These are phyloP conservation scores for Holotrichia oblita DNA, from an alignment of 1,140 invertebrate genomes.

Conservation along the genomic window DNA sequence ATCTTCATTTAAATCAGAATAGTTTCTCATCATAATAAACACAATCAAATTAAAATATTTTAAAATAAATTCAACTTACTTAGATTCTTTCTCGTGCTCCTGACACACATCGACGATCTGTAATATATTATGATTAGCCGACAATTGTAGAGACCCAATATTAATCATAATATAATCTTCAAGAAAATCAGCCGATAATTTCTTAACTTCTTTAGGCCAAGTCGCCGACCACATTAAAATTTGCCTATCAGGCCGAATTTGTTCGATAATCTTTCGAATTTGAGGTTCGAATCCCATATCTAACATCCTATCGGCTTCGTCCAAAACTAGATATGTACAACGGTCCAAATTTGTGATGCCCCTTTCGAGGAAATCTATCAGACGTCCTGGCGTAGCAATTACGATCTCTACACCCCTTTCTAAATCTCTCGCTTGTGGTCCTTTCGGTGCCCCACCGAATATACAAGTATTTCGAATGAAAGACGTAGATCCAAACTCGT, in stretches of 20 bases:
- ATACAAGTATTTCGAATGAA: constrained; percentile 90
- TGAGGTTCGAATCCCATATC: constrained; percentile 98
- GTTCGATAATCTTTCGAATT: constrained; percentile 92
- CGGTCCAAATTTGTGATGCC: constrained; percentile 86
- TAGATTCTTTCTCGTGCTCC: constrained; percentile 84
- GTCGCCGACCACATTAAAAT: constrained; percentile 98
- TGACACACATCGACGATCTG: constrained; percentile 95
- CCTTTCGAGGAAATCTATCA: constrained; percentile 93
- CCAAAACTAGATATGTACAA: constrained; percentile 91
- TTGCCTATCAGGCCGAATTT: constrained; percentile 92
- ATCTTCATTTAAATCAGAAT: constrained; percentile 19
- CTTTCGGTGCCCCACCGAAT: constrained; percentile 95
- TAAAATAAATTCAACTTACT: constrained; percentile 66
- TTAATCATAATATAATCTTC: constrained; percentile 77
- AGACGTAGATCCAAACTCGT: constrained; percentile 85
- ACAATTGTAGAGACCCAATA: constrained; percentile 92
- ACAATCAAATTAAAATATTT: constrained; percentile 51
- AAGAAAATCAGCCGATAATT: constrained; percentile 92
- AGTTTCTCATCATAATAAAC: constrained; percentile 41
- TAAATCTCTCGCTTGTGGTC: constrained; percentile 84
- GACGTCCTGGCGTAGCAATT: constrained; percentile 93
- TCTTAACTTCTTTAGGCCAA: constrained; percentile 95
- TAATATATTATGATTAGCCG: constrained; percentile 97
- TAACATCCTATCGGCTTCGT: constrained; percentile 95
- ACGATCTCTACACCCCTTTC: constrained; percentile 90